Evolutionary conservation across 2,113 vertebrate genomes (phyloP).

Genomic region (Callaeas wilsoni): DNA sequence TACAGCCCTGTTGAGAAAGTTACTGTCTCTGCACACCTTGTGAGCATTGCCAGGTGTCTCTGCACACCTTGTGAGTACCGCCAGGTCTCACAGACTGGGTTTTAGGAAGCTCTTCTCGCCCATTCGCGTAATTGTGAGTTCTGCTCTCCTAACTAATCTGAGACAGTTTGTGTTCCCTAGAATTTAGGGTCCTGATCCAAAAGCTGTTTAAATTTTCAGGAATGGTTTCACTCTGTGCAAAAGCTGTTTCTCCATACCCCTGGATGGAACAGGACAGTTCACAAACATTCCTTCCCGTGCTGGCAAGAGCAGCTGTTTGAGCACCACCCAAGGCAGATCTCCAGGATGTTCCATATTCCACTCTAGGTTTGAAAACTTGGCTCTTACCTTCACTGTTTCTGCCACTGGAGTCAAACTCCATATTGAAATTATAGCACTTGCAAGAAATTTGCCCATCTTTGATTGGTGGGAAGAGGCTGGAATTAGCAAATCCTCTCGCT

Average conservation of each 20-base stretch:
- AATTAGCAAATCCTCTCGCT: not conserved
- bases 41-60: not conserved
- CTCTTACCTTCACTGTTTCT: fast-evolving
- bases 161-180: not conserved
- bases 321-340: not conserved
- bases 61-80: fast-evolving
- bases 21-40: fast-evolving
- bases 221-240: not conserved
- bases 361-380: not conserved
- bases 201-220: not conserved
- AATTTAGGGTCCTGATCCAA: not conserved
- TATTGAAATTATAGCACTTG: not conserved
- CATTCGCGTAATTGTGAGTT: not conserved
- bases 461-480: not conserved
- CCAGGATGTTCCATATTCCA: fast-evolving
- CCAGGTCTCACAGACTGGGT: not conserved
- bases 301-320: not conserved
- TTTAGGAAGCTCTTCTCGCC: not conserved
- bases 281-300: not conserved
- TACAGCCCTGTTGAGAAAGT: not conserved
- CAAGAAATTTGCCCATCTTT: not conserved
- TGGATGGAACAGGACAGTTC: not conserved
- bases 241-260: not conserved
- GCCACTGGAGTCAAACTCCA: not conserved
- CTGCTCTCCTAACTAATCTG: not conserved